These are phyloP conservation scores for Latrodectus elegans DNA, from an alignment of 2,888 invertebrate genomes.

Conservation along the genomic window DNA sequence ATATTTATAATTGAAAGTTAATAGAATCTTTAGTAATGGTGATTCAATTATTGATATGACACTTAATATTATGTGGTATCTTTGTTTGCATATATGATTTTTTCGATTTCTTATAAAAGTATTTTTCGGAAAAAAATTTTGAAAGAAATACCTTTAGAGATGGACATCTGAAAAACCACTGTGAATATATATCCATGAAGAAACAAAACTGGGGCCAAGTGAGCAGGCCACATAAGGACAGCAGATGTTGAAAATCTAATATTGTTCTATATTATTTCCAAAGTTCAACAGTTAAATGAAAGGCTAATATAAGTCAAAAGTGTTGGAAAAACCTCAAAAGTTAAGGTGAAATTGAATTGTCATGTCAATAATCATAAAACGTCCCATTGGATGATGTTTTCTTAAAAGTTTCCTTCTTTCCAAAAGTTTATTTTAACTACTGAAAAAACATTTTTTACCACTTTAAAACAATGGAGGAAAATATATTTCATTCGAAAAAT, in stretches of 20 bases:
- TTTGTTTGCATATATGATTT: no score
- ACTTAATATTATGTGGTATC: no score
- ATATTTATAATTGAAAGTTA: no score
- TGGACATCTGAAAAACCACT: slow-evolving; percentile 40
- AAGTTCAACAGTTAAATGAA: not conserved
- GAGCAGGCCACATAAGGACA: slow-evolving; percentile 58
- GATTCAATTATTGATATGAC: no score
- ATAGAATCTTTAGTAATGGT: no score
- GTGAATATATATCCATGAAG: slow-evolving; percentile 61
- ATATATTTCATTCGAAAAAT: not conserved
- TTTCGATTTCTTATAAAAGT: no score
- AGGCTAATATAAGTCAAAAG: not conserved
- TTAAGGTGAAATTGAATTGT: not conserved
- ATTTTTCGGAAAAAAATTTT: no score
- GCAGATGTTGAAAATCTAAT: not conserved
- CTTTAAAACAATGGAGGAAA: not conserved
- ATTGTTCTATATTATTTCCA: not conserved
- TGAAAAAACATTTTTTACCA: not conserved
- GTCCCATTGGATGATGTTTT: slow-evolving; percentile 38
- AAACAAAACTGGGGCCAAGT: slow-evolving; percentile 27
- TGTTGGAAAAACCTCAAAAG: not conserved
- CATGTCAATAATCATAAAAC: not conserved
- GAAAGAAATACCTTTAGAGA: slow-evolving; percentile 47
- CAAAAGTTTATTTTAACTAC: not conserved
- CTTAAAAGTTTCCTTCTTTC: slow-evolving; percentile 13